These are phyloP conservation scores for Epinephelus lanceolatus DNA, from an alignment of 2,113 vertebrate species.

Conservation along the genomic window DNA sequence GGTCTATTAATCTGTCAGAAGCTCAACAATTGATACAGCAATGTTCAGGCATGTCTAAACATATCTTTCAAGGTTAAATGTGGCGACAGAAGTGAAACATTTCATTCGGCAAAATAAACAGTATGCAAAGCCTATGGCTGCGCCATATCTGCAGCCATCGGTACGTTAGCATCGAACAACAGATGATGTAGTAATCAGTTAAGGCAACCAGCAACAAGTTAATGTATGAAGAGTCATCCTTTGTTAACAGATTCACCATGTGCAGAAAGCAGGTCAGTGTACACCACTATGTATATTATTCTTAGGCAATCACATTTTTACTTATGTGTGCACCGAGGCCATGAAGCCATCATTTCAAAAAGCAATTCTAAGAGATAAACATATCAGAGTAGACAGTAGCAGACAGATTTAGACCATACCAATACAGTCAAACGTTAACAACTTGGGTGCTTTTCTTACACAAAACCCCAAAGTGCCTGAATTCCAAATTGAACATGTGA, in stretches of 20 bases:
- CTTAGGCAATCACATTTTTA: conserved; percentile 5
- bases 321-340: not conserved
- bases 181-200: not conserved
- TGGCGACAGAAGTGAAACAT: conserved; percentile 10
- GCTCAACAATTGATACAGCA: conserved; percentile 13
- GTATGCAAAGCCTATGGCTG: conserved; percentile 20
- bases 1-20: conserved; percentile 27
- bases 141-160: conserved; percentile 26
- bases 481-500: conserved; percentile 30
- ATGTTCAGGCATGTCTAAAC: conserved; percentile 10
- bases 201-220: conserved; percentile 29
- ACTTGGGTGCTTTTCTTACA: conserved; percentile 25
- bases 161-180: conserved; percentile 28
- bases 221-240: conserved; percentile 76
- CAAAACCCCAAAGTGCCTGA: conserved; percentile 25
- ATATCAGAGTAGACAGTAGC: conserved; percentile 6
- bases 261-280: conserved; percentile 36
- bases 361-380: not conserved
- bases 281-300: conserved; percentile 28
- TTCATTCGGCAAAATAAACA: conserved; percentile 24
- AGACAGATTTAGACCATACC: conserved; percentile 72
- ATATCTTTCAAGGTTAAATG: conserved; percentile 16
- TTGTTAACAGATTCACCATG: conserved; percentile 60
- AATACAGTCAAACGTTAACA: conserved; percentile 52
- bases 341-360: conserved; percentile 3